These are phyloP conservation scores for Esox lucius DNA, from an alignment of 2,797 vertebrate species.

Conservation along the genomic window DNA sequence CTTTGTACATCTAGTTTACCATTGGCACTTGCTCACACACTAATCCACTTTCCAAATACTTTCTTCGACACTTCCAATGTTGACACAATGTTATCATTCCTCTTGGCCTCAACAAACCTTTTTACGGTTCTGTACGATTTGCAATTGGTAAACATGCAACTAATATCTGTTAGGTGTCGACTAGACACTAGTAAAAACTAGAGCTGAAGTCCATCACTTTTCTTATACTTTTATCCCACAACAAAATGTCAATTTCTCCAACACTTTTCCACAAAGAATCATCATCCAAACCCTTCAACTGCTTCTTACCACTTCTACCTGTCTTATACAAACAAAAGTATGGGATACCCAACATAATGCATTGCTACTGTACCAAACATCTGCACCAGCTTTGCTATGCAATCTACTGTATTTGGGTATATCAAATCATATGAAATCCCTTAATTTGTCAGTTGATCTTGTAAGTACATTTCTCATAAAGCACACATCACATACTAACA, in stretches of 20 bases:
- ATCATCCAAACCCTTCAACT: slow-evolving; percentile 41
- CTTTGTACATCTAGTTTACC: slow-evolving; percentile 57
- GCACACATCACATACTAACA: not conserved
- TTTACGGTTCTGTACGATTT: slow-evolving; percentile 55
- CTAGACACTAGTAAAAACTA: slow-evolving; percentile 47
- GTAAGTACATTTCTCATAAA: not conserved
- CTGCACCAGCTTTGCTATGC: not conserved
- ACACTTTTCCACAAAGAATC: slow-evolving; percentile 30
- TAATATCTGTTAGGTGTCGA: slow-evolving; percentile 45
- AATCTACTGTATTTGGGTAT: not conserved
- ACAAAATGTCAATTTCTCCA: slow-evolving; percentile 48
- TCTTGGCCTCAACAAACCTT: slow-evolving; percentile 46
- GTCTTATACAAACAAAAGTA: slow-evolving; percentile 11
- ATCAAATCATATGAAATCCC: not conserved
- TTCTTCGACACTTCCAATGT: slow-evolving; percentile 65
- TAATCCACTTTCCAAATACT: slow-evolving; percentile 64
- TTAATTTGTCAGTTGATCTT: slow-evolving; percentile 1
- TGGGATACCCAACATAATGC: not conserved
- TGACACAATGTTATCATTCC: slow-evolving; percentile 34
- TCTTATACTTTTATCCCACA: slow-evolving; percentile 40
- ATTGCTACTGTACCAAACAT: not conserved
- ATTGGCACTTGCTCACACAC: slow-evolving; percentile 61
- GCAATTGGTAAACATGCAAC: slow-evolving; percentile 43
- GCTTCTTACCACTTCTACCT: slow-evolving; percentile 17
- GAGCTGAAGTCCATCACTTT: slow-evolving; percentile 39